Conservation (phyloP, 2,888 invertebrate species). For the Cheilosia vernalis region DNA sequence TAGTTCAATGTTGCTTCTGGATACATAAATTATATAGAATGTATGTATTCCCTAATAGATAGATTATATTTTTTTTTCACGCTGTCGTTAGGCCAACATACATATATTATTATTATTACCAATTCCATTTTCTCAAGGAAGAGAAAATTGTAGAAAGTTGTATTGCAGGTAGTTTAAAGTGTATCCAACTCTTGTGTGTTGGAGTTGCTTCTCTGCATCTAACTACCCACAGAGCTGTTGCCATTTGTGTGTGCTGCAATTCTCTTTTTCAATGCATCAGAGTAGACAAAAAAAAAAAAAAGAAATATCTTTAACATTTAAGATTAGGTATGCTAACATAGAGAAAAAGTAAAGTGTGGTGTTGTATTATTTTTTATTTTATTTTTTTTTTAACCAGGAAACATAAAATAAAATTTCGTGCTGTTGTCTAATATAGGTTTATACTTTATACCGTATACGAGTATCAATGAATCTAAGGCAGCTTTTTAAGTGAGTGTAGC, state of each 20-base stretch:
- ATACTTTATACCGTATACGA: not conserved
- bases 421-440: slow-evolving; percentile 18
- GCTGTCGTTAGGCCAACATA: slow-evolving; percentile 1
- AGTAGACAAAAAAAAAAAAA: slow-evolving; percentile 13
- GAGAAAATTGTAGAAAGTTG: slow-evolving; percentile 75
- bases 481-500: slow-evolving; percentile 40
- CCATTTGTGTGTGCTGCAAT: slow-evolving; percentile 9
- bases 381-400: slow-evolving; percentile 31
- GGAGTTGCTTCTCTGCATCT: slow-evolving; percentile 40
- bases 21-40: not conserved
- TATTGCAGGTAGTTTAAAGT: slow-evolving; percentile 60
- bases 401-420: slow-evolving; percentile 56
- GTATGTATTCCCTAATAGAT: slow-evolving; percentile 25
- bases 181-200: slow-evolving; percentile 32
- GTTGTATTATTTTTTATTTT: slow-evolving; percentile 7
- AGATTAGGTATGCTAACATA: slow-evolving; percentile 23
- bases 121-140: slow-evolving; percentile 68
- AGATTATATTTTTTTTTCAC: slow-evolving; percentile 4
- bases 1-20: slow-evolving; percentile 10
- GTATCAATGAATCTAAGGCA: slow-evolving; percentile 53
- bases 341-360: slow-evolving; percentile 15
- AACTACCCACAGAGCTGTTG: slow-evolving; percentile 37
- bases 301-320: slow-evolving; percentile 8
- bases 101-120: not conserved
- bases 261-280: slow-evolving; percentile 37